phyloP scores from a whole-genome alignment of 1,140 invertebrate species.

The Zaprionus taronus region DNA sequence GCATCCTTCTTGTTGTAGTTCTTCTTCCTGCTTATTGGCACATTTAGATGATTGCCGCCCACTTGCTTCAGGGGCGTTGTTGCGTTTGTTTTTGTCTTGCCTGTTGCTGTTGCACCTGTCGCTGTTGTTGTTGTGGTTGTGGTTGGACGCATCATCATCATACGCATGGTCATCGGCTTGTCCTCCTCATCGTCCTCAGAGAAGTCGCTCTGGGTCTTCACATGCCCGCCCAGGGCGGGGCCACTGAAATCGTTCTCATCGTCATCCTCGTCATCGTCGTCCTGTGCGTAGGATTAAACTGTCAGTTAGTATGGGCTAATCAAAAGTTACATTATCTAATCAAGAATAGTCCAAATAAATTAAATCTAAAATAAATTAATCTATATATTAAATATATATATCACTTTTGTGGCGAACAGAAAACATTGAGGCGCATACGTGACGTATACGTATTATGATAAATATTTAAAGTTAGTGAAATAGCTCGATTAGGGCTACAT shows the following conservation, averaged over 20 bases:
- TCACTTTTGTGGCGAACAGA: constrained; percentile 22
- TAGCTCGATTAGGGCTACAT: constrained; percentile 40
- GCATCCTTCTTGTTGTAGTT: constrained; percentile 78
- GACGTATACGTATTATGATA: constrained; percentile 56
- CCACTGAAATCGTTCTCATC: constrained; percentile 83
- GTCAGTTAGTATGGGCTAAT: not conserved
- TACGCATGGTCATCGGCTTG: constrained; percentile 80
- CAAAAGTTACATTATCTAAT: not conserved
- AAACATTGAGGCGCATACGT: constrained; percentile 44
- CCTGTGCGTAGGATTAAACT: not conserved
- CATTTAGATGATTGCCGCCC: constrained; percentile 74
- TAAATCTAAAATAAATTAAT: constrained; percentile 25
- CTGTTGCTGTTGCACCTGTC: constrained; percentile 41
- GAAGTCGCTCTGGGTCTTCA: constrained; percentile 80
- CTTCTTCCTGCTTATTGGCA: constrained; percentile 80
- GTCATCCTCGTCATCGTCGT: constrained; percentile 76
- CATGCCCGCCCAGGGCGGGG: constrained; percentile 79
- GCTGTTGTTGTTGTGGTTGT: constrained; percentile 40
- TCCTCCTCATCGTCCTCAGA: constrained; percentile 83
- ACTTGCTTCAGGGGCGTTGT: constrained; percentile 34
- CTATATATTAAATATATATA: not conserved
- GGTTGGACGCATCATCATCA: constrained; percentile 72
- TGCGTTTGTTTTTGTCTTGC: constrained; percentile 27
- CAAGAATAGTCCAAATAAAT: constrained; percentile 12
- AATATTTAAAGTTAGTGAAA: constrained; percentile 24